Evolutionary conservation across 2,113 vertebrate species (phyloP).

Genomic region (Alouatta palliata): DNA sequence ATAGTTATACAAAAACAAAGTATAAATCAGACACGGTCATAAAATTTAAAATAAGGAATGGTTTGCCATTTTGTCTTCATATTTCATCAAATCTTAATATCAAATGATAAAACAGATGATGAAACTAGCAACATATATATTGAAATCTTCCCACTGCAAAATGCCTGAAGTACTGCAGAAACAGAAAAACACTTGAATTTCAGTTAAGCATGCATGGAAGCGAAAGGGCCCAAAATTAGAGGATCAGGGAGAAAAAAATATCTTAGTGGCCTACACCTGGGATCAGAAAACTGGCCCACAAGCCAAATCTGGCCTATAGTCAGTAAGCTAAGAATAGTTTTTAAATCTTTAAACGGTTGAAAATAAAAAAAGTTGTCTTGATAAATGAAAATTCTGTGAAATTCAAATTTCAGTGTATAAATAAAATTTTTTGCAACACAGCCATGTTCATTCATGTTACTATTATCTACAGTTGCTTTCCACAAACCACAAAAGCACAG

Average conservation of each 20-base stretch:
- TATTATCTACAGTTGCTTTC: neutral
- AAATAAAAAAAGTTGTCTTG: constrained; percentile 30
- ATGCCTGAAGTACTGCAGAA: neutral
- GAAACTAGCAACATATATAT: neutral
- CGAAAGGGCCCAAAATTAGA: neutral
- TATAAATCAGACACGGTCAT: neutral
- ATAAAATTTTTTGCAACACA: neutral
- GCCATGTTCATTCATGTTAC: neutral
- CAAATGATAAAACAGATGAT: neutral
- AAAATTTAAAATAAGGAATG: neutral
- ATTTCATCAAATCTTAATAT: neutral
- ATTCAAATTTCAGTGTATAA: constrained; percentile 10
- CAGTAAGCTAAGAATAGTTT: neutral
- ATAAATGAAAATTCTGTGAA: neutral
- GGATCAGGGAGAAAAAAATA: neutral
- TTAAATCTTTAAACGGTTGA: constrained; percentile 11
- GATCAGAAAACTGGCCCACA: neutral
- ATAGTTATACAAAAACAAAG: neutral
- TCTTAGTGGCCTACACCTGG: neutral
- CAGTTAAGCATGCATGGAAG: neutral
- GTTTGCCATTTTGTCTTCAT: constrained; percentile 1
- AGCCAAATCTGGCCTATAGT: constrained; percentile 5
- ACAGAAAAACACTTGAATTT: neutral
- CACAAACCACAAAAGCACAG: neutral
- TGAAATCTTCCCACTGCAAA: neutral